phyloP scores from a whole-genome alignment of 2,113 vertebrate genomes.

The Limanda limanda region DNA sequence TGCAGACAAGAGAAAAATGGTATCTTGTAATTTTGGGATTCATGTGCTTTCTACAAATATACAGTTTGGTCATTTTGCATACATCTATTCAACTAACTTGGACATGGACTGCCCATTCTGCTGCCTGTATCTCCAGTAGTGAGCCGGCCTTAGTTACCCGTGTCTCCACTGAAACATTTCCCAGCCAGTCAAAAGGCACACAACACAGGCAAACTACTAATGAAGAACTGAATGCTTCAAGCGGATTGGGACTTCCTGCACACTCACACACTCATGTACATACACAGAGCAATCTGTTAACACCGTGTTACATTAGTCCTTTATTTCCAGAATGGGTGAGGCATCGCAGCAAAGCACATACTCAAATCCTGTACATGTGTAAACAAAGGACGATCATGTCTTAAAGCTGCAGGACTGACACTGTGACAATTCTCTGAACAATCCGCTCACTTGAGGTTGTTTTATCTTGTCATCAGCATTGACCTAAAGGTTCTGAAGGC shows the following conservation, averaged over 20 bases:
- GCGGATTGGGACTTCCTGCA: constrained; percentile 57
- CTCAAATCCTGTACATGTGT: constrained; percentile 63
- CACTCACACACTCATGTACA: background rate
- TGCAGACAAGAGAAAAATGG: background rate
- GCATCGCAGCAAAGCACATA: constrained; percentile 40
- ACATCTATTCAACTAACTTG: constrained; percentile 26
- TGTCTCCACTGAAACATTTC: constrained; percentile 78
- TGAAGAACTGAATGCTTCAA: constrained; percentile 68
- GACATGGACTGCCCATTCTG: constrained; percentile 35
- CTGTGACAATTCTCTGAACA: background rate
- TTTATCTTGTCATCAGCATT: too few relatives aligned
- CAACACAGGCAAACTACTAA: constrained; percentile 76
- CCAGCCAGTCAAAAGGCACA: constrained; percentile 61
- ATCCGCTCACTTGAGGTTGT: background rate
- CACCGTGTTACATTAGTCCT: constrained; percentile 54
- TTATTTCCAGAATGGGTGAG: constrained; percentile 59
- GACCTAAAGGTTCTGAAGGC: too few relatives aligned
- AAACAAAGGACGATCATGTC: constrained; percentile 53
- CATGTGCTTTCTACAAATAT: background rate
- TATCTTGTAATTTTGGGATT: background rate
- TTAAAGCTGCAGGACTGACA: constrained; percentile 17
- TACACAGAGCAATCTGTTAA: background rate
- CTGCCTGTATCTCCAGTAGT: constrained; percentile 34
- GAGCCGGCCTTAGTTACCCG: constrained; percentile 77
- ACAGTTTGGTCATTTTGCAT: background rate